These are phyloP conservation scores for Pseudochirops cupreus DNA, from an alignment of 2,797 vertebrate genomes.

Conservation along the genomic window DNA sequence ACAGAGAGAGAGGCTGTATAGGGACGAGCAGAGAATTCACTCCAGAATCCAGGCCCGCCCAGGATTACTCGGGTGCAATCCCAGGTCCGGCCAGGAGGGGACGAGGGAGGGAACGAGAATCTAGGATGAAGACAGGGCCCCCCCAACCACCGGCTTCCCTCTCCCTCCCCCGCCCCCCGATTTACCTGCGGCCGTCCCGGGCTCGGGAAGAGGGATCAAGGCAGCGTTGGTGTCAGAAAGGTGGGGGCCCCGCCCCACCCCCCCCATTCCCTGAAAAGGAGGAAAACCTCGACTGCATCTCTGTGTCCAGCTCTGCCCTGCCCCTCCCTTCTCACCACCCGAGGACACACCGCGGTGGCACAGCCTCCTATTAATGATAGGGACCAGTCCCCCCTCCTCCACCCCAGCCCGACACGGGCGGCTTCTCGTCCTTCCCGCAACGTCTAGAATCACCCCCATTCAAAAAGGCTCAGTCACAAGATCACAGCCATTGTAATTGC, in stretches of 20 bases:
- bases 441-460: background rate
- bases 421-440: background rate
- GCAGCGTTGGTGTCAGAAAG: constrained; percentile 80
- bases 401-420: background rate
- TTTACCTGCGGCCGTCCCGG: constrained; percentile 79
- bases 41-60: constrained; percentile 77
- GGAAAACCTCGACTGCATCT: constrained; percentile 83
- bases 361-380: background rate
- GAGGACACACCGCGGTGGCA: background rate
- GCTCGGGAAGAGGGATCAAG: constrained; percentile 79
- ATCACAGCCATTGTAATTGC: background rate
- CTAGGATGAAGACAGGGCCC: constrained; percentile 79
- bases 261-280: constrained; percentile 81
- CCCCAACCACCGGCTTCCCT: constrained; percentile 61
- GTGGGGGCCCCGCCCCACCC: constrained; percentile 78
- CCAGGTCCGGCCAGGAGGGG: constrained; percentile 77
- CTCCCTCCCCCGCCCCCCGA: constrained; percentile 74
- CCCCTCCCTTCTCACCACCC: constrained; percentile 73
- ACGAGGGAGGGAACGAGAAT: constrained; percentile 77
- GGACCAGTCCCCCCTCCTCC: constrained; percentile 12
- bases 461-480: background rate
- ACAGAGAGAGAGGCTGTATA: constrained; percentile 20
- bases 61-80: constrained; percentile 73
- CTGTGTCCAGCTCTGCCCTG: constrained; percentile 74
- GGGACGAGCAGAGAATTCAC: constrained; percentile 83